Evolutionary conservation across 1,140 invertebrate genomes (phyloP), one percentile per base, ranked within the genome.

Genomic region (Pseudobourletiella spinata): DNA sequence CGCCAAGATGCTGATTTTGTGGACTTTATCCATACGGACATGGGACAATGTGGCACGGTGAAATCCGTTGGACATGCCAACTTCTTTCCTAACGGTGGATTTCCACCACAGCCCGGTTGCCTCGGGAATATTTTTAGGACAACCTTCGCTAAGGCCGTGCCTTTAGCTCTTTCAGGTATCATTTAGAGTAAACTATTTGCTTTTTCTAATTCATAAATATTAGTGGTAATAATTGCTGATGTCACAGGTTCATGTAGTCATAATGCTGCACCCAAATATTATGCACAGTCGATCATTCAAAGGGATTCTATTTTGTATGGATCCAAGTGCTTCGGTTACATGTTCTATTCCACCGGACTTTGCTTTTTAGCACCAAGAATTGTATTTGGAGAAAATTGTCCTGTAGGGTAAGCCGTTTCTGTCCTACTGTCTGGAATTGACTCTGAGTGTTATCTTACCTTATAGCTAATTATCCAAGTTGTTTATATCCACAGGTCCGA

Each of bases 21-120:
- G 30, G 52, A 55, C 22, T 32, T 55, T 39, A 24, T 55, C 22
- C 32, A 35, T 18, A 55, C 52, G 4, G 52, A 55, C 18, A 55
- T 55, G 52, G 29, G 52, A 14, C 52, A 55, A 55, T 3, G 11
- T 35, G 52, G 52, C 11, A 32, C 52, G 39, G 20, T 35, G 2
- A 6, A 6, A 32, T 14, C 3, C 18, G 14, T 6, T 2, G 52
- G 52, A 6, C 52, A 55, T 22, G 52, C 52, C 3, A 55, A 55
- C 18, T 55, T 18, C 26, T 55, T 55, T 18, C 28, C 39, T 3
- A 55, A 55, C 22, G 29, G 52, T 14, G 52, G 52, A 2, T 55
- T 20, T 18, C 52, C 52, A 6, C 52, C 52, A 20, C 52, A 55
- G 20, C 52, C 52, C 6, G 52, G 52, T 18, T 55, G 25, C 22